These are phyloP conservation scores for Lepus townsendii DNA, from an alignment of 2,797 vertebrate genomes.

Conservation along the genomic window DNA sequence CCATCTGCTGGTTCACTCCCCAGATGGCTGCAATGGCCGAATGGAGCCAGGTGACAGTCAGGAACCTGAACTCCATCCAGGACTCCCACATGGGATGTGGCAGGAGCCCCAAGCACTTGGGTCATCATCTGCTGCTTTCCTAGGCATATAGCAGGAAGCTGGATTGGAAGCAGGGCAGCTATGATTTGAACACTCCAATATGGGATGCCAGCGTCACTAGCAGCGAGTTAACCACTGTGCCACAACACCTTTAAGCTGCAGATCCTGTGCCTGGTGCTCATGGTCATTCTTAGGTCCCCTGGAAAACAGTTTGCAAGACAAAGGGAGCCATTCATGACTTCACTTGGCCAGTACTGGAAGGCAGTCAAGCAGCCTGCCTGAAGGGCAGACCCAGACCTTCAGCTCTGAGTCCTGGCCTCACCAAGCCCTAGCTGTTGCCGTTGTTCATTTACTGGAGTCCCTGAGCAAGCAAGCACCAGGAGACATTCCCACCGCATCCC, in stretches of 20 bases:
- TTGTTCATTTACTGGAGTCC: not conserved
- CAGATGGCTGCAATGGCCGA: too few species aligned
- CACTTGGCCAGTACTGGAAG: not conserved
- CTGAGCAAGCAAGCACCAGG: not conserved
- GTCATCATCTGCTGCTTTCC: too few species aligned
- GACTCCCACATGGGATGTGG: too few species aligned
- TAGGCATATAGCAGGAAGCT: too few species aligned
- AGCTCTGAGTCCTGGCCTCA: not conserved
- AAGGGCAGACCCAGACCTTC: slow-evolving; percentile 25
- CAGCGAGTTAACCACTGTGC: too few species aligned
- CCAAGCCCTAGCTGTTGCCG: not conserved
- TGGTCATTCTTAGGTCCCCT: not conserved
- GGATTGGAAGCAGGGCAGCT: too few species aligned
- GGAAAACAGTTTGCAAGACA: not conserved
- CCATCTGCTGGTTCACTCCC: too few species aligned
- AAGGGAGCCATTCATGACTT: not conserved
- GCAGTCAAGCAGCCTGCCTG: not conserved
- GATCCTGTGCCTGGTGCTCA: not conserved
- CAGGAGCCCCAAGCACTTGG: too few species aligned
- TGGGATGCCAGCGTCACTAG: too few species aligned
- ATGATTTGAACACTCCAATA: too few species aligned
- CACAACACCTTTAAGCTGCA: not conserved
- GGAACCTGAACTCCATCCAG: too few species aligned
- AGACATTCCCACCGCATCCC: not conserved
- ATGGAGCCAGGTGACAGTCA: too few species aligned